Conservation (phyloP, 2,888 invertebrate species). For the Synanthedon myopaeformis region DNA sequence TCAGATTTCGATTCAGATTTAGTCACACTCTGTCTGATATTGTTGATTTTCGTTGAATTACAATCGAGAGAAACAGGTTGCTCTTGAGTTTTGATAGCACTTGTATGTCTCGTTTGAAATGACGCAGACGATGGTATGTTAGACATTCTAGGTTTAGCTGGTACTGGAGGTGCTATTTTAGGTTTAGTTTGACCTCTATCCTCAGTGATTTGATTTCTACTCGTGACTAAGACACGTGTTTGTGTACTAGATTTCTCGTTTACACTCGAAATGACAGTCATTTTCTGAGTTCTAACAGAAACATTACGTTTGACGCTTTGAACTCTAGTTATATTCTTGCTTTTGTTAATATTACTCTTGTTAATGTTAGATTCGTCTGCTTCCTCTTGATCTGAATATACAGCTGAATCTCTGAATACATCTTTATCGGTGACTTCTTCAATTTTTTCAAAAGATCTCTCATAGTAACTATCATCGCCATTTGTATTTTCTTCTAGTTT, state of each 20-base stretch:
- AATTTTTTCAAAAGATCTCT: slow-evolving; percentile 79
- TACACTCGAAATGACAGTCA: slow-evolving; percentile 23
- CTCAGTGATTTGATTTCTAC: slow-evolving; percentile 15
- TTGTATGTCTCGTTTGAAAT: slow-evolving; percentile 19
- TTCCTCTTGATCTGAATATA: slow-evolving; percentile 83
- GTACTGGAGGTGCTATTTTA: slow-evolving; percentile 74
- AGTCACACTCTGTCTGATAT: slow-evolving; percentile 9
- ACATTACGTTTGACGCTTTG: slow-evolving; percentile 40
- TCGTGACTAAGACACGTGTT: slow-evolving; percentile 24
- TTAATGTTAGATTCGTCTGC: slow-evolving; percentile 19
- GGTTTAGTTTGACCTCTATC: slow-evolving; percentile 37
- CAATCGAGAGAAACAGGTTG: slow-evolving; percentile 34
- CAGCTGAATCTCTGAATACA: slow-evolving; percentile 83
- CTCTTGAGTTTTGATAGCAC: slow-evolving; percentile 24
- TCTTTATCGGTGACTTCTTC: slow-evolving; percentile 78
- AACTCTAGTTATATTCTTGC: slow-evolving; percentile 32
- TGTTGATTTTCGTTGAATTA: slow-evolving; percentile 40
- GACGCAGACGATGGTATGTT: slow-evolving; percentile 26
- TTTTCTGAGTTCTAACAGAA: slow-evolving; percentile 33
- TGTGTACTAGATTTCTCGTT: slow-evolving; percentile 29
- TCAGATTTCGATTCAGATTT: slow-evolving; percentile 19
- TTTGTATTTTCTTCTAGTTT: slow-evolving; percentile 21
- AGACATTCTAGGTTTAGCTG: slow-evolving; percentile 69
- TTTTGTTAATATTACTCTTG: slow-evolving; percentile 14
- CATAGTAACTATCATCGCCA: slow-evolving; percentile 79